These are phyloP conservation scores for Microcebus ravelobensis DNA, from an alignment of 2,113 vertebrate species.

Conservation along the genomic window DNA sequence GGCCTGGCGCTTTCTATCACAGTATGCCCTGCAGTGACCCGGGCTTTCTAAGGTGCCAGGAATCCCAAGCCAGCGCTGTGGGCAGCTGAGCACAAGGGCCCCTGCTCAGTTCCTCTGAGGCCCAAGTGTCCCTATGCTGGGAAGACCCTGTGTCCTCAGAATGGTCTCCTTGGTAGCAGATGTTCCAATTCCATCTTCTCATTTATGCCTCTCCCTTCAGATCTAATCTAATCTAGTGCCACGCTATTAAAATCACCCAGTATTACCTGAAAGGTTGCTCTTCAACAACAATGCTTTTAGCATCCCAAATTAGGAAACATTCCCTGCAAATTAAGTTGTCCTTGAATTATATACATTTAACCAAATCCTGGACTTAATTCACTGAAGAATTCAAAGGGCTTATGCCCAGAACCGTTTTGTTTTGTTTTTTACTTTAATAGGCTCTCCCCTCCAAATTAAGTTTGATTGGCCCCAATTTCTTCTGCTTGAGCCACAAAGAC, in stretches of 20 bases:
- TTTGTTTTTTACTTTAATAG: constrained; percentile 16
- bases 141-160: background rate
- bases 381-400: background rate
- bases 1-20: background rate
- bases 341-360: background rate
- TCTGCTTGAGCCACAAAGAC: constrained; percentile 1
- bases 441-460: background rate
- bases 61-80: background rate
- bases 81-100: background rate
- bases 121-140: background rate
- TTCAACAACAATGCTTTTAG: background rate
- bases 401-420: background rate
- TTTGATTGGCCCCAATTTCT: background rate
- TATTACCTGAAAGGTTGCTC: background rate
- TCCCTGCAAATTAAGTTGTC: background rate
- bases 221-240: background rate
- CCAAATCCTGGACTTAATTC: background rate
- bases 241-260: background rate
- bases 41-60: background rate
- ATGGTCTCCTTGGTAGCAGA: background rate
- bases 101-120: background rate
- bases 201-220: background rate
- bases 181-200: accelerated
- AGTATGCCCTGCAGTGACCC: accelerated
- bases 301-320: background rate